Evolutionary conservation across 1,140 invertebrate species (phyloP).

Genomic region (Achroia grisella): DNA sequence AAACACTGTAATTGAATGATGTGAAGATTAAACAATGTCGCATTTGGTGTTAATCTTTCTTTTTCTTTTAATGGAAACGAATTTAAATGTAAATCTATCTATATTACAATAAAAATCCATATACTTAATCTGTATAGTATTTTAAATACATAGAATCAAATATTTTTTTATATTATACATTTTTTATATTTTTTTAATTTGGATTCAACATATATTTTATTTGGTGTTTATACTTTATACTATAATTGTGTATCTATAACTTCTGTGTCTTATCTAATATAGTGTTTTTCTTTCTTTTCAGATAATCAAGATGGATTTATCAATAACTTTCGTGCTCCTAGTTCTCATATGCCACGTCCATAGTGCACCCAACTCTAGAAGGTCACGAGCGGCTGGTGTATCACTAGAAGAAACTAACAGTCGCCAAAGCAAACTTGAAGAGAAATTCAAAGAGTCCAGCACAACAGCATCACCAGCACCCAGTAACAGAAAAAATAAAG

Average conservation of each 20-base stretch:
- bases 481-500: slow-evolving; percentile 61
- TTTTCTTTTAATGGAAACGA: no score
- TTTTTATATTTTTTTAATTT: no score
- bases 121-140: no score
- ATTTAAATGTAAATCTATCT: no score
- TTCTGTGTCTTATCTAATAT: no score
- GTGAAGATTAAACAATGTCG: neutral
- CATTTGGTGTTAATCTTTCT: neutral
- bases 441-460: slow-evolving; percentile 46
- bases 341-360: slow-evolving; percentile 29
- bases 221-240: no score
- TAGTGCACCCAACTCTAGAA: slow-evolving; percentile 40
- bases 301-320: slow-evolving; percentile 41
- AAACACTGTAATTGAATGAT: no score
- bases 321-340: slow-evolving; percentile 32
- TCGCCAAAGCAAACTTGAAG: slow-evolving; percentile 53
- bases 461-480: slow-evolving; percentile 33
- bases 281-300: slow-evolving; percentile 31
- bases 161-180: no score
- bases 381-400: slow-evolving; percentile 38
- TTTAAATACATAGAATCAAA: no score
- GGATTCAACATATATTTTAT: no score
- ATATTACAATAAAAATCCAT: no score
- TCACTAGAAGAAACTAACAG: slow-evolving; percentile 25
- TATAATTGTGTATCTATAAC: no score